Conservation (phyloP, 92 coral and sea anemone genomes). For the Umimayanthus kanabou region DNA sequence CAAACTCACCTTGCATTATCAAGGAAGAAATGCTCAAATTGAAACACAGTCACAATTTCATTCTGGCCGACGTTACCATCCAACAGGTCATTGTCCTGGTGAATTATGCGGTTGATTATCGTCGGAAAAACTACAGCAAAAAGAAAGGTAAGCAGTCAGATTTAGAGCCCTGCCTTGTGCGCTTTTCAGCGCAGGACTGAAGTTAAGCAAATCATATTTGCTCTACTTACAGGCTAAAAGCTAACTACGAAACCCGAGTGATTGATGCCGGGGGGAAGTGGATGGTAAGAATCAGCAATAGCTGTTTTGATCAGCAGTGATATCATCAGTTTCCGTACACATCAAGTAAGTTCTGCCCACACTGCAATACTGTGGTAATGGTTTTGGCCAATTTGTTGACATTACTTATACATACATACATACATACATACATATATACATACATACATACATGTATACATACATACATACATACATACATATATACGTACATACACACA, state of each 20-base stretch:
- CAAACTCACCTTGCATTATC: slow-evolving; percentile 74
- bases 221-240: not conserved
- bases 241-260: not conserved
- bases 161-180: not conserved
- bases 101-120: slow-evolving; percentile 79
- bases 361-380: too few species aligned
- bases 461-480: too few species aligned
- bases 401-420: too few species aligned
- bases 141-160: not conserved
- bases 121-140: slow-evolving; percentile 80
- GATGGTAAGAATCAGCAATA: too few species aligned
- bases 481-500: too few species aligned
- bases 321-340: too few species aligned
- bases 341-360: too few species aligned
- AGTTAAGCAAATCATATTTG: not conserved
- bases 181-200: not conserved
- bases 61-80: slow-evolving; percentile 62
- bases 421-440: too few species aligned
- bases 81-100: slow-evolving; percentile 77
- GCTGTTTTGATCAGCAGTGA: too few species aligned
- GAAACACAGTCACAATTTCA: slow-evolving; percentile 83
- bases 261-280: too few species aligned
- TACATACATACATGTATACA: too few species aligned
- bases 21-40: slow-evolving; percentile 89
- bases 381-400: too few species aligned